Base-by-base conservation (phyloP, 2,113 vertebrate genomes). In the Ariopsis seemanni region DNA sequence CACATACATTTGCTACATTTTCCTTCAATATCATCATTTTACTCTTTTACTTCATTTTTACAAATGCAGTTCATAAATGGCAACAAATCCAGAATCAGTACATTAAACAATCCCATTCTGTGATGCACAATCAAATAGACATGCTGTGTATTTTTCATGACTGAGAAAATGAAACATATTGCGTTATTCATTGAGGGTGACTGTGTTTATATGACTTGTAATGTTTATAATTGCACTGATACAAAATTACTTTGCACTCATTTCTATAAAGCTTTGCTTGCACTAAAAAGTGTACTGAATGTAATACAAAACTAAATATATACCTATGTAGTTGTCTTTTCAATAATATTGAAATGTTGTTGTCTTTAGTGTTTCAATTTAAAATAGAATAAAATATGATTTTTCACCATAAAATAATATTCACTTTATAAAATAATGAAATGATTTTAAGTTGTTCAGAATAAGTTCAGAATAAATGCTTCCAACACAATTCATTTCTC, bases 401-500 rank as follows among this genome's bases (percentile, higher is more conserved):
- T 57, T 53, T 55, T 27, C 11, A 72, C 17, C 27, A 20, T 69
- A 48, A 71, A 18, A 17, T 65, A 50, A 6, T 78, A 34, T 65
- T 78, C 14, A 62, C 17, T 79, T 10, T 55, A 69, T 87, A 75
- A 82, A 86, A 83, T 63, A 60, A 55, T 79, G 14, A 63, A 65
- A 87, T 25, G 69, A 42, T 63, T 52, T 48, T 52, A 58, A 57
- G 2, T 62, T 80, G 50, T 62, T 84, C 25, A 30, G 22, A 58
- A 63, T 60, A 18, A 60, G 30, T 69, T 42, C 34, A 42, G 2
- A 42, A 42, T 42, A 42, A 42, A 79, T 81, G 6, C 25, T 50
- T 63, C 52, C 27, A 58, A 5, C 1, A 71, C 10, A 55, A 96
- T 53, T 96, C 6, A 80, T 65, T 42, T 30, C 53, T 34, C 27